phyloP scores from a whole-genome alignment of 2,888 invertebrate genomes.

The Stenchaetothrips biformis region DNA sequence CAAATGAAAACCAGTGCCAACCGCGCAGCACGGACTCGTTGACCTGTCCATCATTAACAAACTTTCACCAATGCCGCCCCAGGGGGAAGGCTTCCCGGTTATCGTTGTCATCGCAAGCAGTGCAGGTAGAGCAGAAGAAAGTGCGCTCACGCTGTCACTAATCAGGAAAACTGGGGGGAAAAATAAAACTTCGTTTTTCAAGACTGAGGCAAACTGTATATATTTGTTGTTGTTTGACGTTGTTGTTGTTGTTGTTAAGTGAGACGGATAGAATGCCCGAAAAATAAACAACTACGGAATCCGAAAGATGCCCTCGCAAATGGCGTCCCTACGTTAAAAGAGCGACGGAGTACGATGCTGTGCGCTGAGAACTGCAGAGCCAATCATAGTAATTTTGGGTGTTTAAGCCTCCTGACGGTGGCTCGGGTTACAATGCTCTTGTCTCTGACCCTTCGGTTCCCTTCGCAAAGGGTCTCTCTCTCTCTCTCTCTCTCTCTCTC shows the following conservation, averaged over 20 bases:
- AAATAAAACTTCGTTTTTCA: neutral
- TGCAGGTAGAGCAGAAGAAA: neutral
- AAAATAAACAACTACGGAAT: neutral
- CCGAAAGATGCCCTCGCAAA: neutral
- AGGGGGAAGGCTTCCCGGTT: neutral
- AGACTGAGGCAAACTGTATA: too few relatives aligned
- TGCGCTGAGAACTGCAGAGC: neutral
- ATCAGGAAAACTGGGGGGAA: neutral
- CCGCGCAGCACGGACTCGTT: too few relatives aligned
- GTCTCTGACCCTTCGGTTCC: neutral
- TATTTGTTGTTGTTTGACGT: neutral
- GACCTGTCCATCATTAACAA: neutral
- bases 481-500: neutral
- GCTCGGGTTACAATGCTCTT: neutral
- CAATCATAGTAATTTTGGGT: neutral
- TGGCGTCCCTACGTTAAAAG: neutral
- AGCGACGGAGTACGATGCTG: neutral
- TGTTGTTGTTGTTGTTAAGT: neutral
- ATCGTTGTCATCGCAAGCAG: neutral
- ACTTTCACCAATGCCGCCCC: neutral
- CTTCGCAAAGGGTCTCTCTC: neutral
- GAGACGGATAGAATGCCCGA: neutral
- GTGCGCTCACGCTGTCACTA: neutral
- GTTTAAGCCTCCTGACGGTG: constrained; percentile 2
- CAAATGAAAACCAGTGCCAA: too few relatives aligned